Conservation (phyloP, 2,113 vertebrate genomes). For the Zingel zingel region DNA sequence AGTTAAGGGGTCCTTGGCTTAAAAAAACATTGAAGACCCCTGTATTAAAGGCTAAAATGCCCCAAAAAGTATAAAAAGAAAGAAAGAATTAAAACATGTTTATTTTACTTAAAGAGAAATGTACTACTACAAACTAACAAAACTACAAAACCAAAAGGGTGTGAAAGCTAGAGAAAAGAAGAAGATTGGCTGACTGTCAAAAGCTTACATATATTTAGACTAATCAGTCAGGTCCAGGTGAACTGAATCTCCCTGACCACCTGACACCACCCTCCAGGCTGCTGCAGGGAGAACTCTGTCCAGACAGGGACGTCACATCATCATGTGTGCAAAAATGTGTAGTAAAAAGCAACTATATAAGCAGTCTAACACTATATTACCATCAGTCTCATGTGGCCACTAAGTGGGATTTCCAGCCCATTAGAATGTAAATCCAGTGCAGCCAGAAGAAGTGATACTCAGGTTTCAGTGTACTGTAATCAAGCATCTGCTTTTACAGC, state of each 20-base stretch:
- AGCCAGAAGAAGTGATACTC: neutral
- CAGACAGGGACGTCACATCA: neutral
- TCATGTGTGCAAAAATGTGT: neutral
- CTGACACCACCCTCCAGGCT: slow-evolving; percentile 18
- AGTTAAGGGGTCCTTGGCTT: too few species aligned
- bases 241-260: slow-evolving; percentile 4
- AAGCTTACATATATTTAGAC: neutral
- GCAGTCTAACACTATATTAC: neutral
- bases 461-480: neutral
- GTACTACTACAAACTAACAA: neutral
- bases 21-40: too few species aligned
- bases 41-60: too few species aligned
- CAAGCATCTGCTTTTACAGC: neutral
- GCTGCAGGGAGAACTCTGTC: slow-evolving; percentile 1
- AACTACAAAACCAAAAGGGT: neutral
- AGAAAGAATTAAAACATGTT: neutral
- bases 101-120: neutral
- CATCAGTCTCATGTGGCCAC: neutral
- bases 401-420: neutral
- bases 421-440: neutral
- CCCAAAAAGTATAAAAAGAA: too few species aligned
- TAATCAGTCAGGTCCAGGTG: slow-evolving; percentile 8
- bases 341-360: neutral
- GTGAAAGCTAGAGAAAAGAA: neutral
- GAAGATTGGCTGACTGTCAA: neutral